Evolutionary conservation across 2,797 vertebrate species (phyloP), one percentile per base, ranked within the genome.

Genomic region (Gymnoscopelus braueri): DNA sequence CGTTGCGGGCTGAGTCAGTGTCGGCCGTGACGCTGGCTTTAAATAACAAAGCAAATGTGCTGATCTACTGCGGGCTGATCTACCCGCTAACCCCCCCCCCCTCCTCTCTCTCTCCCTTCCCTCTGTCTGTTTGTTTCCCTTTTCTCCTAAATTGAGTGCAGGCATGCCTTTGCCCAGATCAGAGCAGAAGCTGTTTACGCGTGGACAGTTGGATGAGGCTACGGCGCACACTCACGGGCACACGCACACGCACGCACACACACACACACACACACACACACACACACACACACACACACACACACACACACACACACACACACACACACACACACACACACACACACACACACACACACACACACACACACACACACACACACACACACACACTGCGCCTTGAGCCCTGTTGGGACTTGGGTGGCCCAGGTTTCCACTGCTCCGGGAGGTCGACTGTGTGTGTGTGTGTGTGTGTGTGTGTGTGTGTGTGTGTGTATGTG

Each of bases 391-490:
- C 50, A 47, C 54, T 65, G 44, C 9, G 58, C 69, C 60, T 71
- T 58, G 13, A 59, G 75, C 60, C 65, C 56, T 63, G 68, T 69
- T 64, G 83, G 75, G 84, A 81, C 87, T 81, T 91, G 91, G 87
- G 89, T 92, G 91, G 90, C 87, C 87, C 85, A 55, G 63, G 73
- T 88, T 86, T 85, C 84, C 85, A 81, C 71, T 76, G 51, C 73
- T 67, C 87, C 82, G 86, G 89, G 90, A 89, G 91, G 88, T 90
- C 88, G 70, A 67, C 60, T 48, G 77, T 84, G 71, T 75, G 35
- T 39, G 35, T 5, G 7, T 2, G 35, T 39, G 35, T 8, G 7
- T 39, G 7, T 32, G 29, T 4, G 29, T 32, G 29, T 5, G 29
- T 32, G 3, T 5, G 29, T 32, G 29, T 5, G 29, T 32, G 29